phyloP scores from a whole-genome alignment of 2,888 invertebrate genomes.

The Acanthosepion pharaonis region DNA sequence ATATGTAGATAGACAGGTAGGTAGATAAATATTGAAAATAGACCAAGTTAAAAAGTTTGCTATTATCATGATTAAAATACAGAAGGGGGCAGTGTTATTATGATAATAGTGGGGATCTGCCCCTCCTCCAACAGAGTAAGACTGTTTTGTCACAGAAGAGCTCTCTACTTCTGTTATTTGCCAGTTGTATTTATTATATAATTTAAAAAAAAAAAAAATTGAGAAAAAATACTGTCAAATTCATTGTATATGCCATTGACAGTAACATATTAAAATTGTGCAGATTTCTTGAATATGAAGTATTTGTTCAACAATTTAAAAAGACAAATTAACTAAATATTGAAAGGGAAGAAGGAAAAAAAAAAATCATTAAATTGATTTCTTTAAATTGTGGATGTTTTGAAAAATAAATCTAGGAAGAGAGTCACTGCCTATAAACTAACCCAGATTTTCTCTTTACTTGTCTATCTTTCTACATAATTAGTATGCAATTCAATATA shows the following conservation, averaged over 20 bases:
- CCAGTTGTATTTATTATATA: neutral
- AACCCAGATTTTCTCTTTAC: too few species aligned
- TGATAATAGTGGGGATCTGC: neutral
- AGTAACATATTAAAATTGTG: neutral
- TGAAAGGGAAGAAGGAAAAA: too few species aligned
- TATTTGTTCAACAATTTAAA: too few species aligned
- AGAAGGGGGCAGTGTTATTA: neutral
- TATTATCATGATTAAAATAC: neutral
- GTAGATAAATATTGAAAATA: constrained; percentile 33
- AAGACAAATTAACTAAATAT: too few species aligned
- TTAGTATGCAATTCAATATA: too few species aligned
- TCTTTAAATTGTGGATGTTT: too few species aligned
- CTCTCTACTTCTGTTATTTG: constrained; percentile 2
- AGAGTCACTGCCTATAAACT: too few species aligned
- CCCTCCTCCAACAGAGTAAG: neutral
- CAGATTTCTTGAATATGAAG: neutral
- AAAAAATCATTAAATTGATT: too few species aligned
- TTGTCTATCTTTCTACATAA: too few species aligned
- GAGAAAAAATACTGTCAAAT: neutral
- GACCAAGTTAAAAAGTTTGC: neutral
- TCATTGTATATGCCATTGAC: neutral
- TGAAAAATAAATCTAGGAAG: too few species aligned
- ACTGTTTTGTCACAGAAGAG: neutral
- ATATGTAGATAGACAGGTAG: neutral
- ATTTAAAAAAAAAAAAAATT: neutral